Percentiles rank a stretch among this genome's conserved stretches.
Conservation (phyloP, 2,888 invertebrate genomes). For the Onchidella celtica region DNA sequence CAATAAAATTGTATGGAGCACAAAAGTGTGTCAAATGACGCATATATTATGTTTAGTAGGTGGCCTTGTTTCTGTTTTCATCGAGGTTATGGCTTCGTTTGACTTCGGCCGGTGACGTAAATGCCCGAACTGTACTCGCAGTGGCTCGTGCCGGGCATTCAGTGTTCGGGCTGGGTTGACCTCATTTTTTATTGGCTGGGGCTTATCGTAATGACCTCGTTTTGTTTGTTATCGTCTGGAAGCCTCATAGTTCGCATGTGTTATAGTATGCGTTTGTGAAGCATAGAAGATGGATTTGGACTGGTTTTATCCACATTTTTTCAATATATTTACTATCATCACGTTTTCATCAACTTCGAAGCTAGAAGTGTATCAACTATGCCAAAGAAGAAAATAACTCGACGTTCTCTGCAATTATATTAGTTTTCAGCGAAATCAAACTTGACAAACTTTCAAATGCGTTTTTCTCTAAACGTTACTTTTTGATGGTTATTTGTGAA, state of each 20-base stretch:
- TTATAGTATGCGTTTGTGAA: background rate
- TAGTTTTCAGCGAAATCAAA: no score
- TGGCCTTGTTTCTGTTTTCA: background rate
- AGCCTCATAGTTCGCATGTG: background rate
- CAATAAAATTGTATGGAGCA: background rate
- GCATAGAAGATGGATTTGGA: background rate
- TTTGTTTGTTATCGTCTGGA: background rate
- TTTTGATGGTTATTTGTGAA: background rate
- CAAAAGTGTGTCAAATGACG: background rate
- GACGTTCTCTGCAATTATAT: no score
- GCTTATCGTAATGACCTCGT: background rate
- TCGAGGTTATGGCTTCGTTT: background rate
- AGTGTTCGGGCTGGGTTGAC: background rate
- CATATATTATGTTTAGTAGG: background rate
- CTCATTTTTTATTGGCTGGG: background rate
- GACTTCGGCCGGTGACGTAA: background rate
- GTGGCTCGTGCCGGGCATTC: background rate
- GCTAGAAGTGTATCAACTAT: no score
- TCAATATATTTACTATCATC: background rate
- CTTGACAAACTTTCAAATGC: background rate
- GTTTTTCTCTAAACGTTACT: background rate
- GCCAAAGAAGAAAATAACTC: no score
- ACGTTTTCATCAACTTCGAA: background rate
- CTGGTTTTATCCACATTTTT: background rate
- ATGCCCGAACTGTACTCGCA: background rate